Percentiles rank a stretch among this genome's conserved stretches.
Evolutionary conservation across 1,140 invertebrate genomes (phyloP).

Genomic region (Heliconius melpomene): DNA sequence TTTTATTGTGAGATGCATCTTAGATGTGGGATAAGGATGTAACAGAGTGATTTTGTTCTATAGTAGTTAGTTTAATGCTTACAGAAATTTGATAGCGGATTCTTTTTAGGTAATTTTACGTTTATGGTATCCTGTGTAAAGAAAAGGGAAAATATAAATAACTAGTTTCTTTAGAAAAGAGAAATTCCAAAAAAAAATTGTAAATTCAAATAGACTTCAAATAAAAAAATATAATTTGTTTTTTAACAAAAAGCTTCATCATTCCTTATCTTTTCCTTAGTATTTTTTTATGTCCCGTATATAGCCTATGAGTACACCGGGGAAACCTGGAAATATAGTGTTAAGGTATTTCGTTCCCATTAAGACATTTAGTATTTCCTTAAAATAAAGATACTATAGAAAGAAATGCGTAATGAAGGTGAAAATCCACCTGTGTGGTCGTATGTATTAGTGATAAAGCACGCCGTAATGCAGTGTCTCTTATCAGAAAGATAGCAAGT

Average conservation of each 20-base stretch:
- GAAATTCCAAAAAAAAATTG: too few relatives aligned
- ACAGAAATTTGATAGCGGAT: not conserved
- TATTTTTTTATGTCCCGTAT: not conserved
- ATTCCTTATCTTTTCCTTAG: too few relatives aligned
- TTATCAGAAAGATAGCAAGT: not conserved
- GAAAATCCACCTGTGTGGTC: conserved; percentile 2
- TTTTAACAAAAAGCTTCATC: too few relatives aligned
- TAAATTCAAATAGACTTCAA: too few relatives aligned
- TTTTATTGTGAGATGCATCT: conserved; percentile 5
- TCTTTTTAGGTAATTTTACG: too few relatives aligned
- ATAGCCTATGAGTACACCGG: not conserved
- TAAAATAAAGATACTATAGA: not conserved
- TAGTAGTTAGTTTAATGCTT: not conserved
- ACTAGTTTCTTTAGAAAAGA: too few relatives aligned
- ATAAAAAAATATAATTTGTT: too few relatives aligned
- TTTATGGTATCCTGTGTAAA: not conserved
- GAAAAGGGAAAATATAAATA: not conserved
- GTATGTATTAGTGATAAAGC: not conserved
- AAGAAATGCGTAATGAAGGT: not conserved
- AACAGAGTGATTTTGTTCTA: not conserved
- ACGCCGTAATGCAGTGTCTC: not conserved
- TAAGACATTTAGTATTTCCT: too few relatives aligned
- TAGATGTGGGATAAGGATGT: not conserved
- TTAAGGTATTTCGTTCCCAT: not conserved
- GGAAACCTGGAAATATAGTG: not conserved